A percentile compares a stretch with the other conserved stretches of the same genome.
Conservation (phyloP, 2,888 invertebrate species). For the Tetragonisca angustula region DNA sequence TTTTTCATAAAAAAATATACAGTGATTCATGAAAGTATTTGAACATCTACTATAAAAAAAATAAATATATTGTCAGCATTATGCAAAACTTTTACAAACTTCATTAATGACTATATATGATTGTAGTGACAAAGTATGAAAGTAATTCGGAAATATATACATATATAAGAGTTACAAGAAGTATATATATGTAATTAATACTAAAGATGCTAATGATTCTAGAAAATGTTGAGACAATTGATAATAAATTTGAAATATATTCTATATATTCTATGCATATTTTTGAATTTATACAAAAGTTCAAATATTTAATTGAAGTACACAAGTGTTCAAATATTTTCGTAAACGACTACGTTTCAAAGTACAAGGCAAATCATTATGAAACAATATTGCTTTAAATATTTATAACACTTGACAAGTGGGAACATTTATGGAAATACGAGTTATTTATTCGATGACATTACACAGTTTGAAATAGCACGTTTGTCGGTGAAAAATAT, state of each 20-base stretch:
- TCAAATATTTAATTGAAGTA: too few relatives aligned
- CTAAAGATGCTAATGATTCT: background rate
- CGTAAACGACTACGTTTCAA: background rate
- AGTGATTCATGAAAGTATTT: background rate
- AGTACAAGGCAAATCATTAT: background rate
- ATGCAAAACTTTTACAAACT: background rate
- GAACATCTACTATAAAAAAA: background rate
- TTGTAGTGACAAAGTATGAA: background rate
- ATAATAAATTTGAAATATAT: background rate
- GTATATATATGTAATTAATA: background rate
- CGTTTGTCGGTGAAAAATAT: background rate
- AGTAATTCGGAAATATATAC: background rate
- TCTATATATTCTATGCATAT: background rate
- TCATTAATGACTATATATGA: too few relatives aligned
- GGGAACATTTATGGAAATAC: background rate
- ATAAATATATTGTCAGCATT: background rate
- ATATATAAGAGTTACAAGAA: background rate
- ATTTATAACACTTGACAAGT: background rate
- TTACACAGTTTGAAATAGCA: background rate
- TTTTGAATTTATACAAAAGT: background rate
- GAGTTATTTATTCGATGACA: background rate
- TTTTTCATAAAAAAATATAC: background rate
- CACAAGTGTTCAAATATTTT: background rate
- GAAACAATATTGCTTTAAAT: background rate
- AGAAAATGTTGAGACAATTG: background rate